Percentiles rank a stretch among this genome's conserved stretches.
Conservation (phyloP, 2,113 vertebrate species). For the Mormyrus iriodes region DNA sequence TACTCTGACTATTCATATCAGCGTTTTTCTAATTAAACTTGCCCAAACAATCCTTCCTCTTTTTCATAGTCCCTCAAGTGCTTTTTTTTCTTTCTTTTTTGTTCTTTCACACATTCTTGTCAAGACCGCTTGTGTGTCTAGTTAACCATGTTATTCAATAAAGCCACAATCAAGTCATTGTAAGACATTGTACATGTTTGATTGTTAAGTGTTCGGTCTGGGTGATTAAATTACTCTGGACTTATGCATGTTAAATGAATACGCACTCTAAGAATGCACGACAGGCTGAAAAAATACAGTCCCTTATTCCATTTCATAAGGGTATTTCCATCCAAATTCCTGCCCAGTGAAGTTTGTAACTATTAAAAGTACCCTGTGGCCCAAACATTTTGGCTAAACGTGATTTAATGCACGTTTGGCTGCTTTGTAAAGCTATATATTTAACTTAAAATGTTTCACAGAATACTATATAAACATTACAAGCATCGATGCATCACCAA, state of each 20-base stretch:
- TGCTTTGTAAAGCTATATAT: neutral
- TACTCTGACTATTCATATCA: neutral
- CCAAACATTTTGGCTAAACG: neutral
- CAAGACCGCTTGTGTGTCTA: neutral
- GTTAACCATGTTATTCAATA: neutral
- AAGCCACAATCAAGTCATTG: neutral
- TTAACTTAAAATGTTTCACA: neutral
- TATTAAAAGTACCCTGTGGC: neutral
- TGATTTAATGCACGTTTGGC: neutral
- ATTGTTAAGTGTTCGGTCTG: neutral
- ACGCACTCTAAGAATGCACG: neutral
- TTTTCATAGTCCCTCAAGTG: neutral
- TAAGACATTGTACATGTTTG: neutral
- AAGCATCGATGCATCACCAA: neutral
- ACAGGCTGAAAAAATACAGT: neutral
- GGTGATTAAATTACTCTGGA: neutral
- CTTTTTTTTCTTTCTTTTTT: neutral
- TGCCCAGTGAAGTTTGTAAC: neutral
- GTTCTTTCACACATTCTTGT: neutral
- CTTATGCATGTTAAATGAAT: neutral
- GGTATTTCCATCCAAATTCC: neutral
- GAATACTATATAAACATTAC: neutral
- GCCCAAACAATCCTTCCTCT: conserved; percentile 3
- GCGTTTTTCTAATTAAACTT: conserved; percentile 9
- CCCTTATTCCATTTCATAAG: neutral